Evolutionary conservation across 2,888 invertebrate genomes (phyloP), one percentile per base, ranked within the genome.

Genomic region (Eupithecia pulchellata): DNA sequence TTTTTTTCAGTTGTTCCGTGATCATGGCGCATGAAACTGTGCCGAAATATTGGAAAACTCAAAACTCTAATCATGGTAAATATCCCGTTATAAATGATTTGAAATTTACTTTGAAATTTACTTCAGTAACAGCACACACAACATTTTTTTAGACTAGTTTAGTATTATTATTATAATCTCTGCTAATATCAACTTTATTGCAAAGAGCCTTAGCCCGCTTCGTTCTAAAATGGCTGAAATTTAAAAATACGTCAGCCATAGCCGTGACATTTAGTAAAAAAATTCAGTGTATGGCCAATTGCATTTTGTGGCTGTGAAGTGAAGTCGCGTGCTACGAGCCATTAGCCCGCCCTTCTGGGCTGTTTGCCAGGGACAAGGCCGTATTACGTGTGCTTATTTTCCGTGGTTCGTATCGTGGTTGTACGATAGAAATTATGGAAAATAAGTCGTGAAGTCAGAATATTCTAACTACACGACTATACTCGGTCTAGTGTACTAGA

Each of bases 331-430:
- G 91, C 84, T 83, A 71, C 75, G 73, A 65, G 83, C 88, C 90
- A 92, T 92, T 91, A 93, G 83, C 82, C 90, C 90, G 89, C 91
- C 92, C 90, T 87, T 82, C 85, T 87, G 87, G 89, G 90, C 89
- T 82, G 84, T 78, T 82, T 87, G 90, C 90, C 90, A 90, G 88
- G 83, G 81, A 79, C 77, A 62, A 55, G 69, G 61, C 57, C 68
- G 9, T 68, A 89, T 86, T 88, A 85, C 87, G 79, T 66, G 25
- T 61, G 20, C 20, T n/a, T n/a, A n/a, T n/a, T n/a, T n/a, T n/a
- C n/a, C n/a, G n/a, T n/a, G n/a, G n/a, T n/a, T n/a, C n/a, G n/a
- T n/a, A n/a, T n/a, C n/a, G n/a, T n/a, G 1, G n/a, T 32, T 25
- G 1, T 61, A 34, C 32, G 4, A n/a, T 11, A 14, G 20, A 32